These are phyloP conservation scores for Indicator indicator DNA, from an alignment of 2,113 vertebrate species.

Conservation along the genomic window DNA sequence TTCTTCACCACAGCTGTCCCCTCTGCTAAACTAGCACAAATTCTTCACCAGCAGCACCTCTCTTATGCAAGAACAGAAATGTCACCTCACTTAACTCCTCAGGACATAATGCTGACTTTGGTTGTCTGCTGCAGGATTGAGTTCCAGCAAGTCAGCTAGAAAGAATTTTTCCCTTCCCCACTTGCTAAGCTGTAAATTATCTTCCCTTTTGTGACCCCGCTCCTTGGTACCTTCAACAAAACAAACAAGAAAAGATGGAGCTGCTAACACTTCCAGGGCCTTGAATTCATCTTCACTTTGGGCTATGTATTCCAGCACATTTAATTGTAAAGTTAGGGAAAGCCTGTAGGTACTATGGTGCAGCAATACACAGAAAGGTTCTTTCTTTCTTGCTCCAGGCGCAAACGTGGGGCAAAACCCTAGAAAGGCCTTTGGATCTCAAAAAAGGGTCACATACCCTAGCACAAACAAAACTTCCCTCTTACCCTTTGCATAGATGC, in stretches of 20 bases:
- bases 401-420: not conserved
- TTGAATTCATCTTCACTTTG: conserved; percentile 15
- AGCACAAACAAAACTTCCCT: not conserved
- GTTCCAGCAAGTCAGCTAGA: conserved; percentile 35
- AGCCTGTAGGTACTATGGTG: not conserved
- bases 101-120: not conserved
- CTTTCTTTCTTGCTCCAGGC: not conserved
- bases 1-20: not conserved
- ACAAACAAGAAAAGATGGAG: not conserved
- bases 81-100: not conserved
- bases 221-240: not conserved
- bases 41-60: not conserved
- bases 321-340: not conserved
- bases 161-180: not conserved
- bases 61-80: not conserved
- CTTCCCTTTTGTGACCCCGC: conserved; percentile 11
- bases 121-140: not conserved
- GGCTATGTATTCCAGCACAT: not conserved
- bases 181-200: conserved; percentile 25
- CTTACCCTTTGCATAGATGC: not conserved
- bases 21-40: not conserved
- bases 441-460: not conserved
- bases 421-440: not conserved
- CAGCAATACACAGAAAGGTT: not conserved
- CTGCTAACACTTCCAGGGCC: not conserved